Percentiles rank a stretch among this genome's conserved stretches.
phyloP scores from a whole-genome alignment of 1,140 invertebrate genomes.

The Sitodiplosis mosellana region DNA sequence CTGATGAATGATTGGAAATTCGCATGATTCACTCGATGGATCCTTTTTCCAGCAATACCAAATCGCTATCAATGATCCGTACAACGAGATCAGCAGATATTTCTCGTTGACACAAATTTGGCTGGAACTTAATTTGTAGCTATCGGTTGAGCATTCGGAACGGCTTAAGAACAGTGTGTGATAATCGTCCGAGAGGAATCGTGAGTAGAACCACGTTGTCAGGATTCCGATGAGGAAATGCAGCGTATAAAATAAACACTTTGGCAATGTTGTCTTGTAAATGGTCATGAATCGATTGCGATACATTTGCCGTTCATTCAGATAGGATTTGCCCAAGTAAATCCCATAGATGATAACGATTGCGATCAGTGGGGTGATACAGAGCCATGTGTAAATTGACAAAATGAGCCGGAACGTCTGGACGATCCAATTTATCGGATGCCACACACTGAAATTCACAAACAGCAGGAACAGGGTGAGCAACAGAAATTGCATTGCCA shows the following conservation, averaged over 20 bases:
- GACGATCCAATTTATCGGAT: constrained; percentile 30
- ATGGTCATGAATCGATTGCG: constrained; percentile 32
- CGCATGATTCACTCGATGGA: constrained; percentile 31
- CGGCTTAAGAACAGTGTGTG: constrained; percentile 15
- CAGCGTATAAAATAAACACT: constrained; percentile 25
- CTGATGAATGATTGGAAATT: constrained; percentile 47
- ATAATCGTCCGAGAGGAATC: constrained; percentile 27
- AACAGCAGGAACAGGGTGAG: constrained; percentile 31
- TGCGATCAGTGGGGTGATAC: constrained; percentile 29
- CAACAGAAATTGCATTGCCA: constrained; percentile 18
- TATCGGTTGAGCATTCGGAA: constrained; percentile 1
- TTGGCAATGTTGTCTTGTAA: constrained; percentile 10
- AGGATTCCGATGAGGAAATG: constrained; percentile 32
- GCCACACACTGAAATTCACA: constrained; percentile 30
- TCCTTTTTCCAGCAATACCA: constrained; percentile 41
- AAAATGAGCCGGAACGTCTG: constrained; percentile 27
- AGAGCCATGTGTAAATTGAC: constrained; percentile 33
- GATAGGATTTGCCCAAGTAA: constrained; percentile 36
- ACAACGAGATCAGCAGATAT: constrained; percentile 38
- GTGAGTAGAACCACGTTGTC: constrained; percentile 35
- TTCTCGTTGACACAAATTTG: constrained; percentile 30
- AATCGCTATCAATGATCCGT: constrained; percentile 46
- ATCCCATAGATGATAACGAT: constrained; percentile 36
- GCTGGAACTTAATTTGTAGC: constrained; percentile 1
- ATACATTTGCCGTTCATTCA: constrained; percentile 27